Conservation (phyloP, 2,113 vertebrate genomes). For the Sisor rabdophorus region DNA sequence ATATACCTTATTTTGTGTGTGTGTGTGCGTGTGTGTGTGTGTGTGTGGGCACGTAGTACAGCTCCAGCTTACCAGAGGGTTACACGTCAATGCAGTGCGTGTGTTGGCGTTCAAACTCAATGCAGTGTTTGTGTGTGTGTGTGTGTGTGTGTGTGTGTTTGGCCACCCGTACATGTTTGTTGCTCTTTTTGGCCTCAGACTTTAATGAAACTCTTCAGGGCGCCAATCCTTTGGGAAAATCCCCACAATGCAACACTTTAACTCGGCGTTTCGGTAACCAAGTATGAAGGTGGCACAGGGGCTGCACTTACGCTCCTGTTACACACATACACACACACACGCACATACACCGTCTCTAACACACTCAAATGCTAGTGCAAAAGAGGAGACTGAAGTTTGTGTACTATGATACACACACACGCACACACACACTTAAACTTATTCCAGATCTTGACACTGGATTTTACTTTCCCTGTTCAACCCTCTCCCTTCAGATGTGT, state of each 20-base stretch:
- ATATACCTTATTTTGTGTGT: background rate
- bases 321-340: background rate
- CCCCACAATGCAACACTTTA: conserved; percentile 63
- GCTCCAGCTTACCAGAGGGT: background rate
- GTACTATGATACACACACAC: background rate
- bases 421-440: conserved; percentile 7
- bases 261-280: too few relatives aligned
- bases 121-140: conserved; percentile 35
- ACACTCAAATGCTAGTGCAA: background rate
- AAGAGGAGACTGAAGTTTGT: conserved; percentile 4
- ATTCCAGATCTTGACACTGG: conserved; percentile 30
- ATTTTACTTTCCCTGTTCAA: conserved; percentile 20
- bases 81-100: conserved; percentile 26
- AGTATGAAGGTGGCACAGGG: conserved; percentile 4
- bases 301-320: conserved; percentile 14
- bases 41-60: background rate
- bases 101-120: conserved; percentile 6
- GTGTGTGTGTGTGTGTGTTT: conserved; percentile 28
- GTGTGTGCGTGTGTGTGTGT: background rate
- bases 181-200: conserved; percentile 59
- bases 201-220: conserved; percentile 48
- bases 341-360: too few relatives aligned
- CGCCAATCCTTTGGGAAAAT: conserved; percentile 59
- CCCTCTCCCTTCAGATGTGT: background rate
- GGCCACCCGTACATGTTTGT: conserved; percentile 44